Base-by-base conservation (phyloP, 92 coral and sea anemone genomes). In the Galaxea fascicularis region DNA sequence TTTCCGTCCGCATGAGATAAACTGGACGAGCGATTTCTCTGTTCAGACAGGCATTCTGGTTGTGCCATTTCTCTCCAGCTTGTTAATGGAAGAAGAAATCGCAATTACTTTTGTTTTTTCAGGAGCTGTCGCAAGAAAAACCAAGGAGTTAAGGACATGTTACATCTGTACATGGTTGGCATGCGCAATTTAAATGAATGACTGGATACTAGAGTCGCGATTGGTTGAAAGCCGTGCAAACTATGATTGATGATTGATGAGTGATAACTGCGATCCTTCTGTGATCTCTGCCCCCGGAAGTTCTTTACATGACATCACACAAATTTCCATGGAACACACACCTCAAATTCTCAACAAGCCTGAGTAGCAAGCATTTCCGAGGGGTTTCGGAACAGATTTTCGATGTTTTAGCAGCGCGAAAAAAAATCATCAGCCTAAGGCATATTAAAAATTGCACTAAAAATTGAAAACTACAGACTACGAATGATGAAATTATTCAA, bases 1-100 rank as follows among this genome's bases (percentile, higher is more conserved):
- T 63, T 75, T n/a, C 14, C 53, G 27, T 83, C 73, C 10, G 22
- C 35, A 22, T 20, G 13, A 26, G 73, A 25, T 17, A 74, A 73
- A 60, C 80, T 73, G 8, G 73, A 54, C 24, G 85, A 81, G 2
- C 68, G 69, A 29, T 39, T 60, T 10, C 47, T 31, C n/a, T 18
- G 65, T 18, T 17, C 71, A 16, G 60, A 8, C 3, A 0, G 4
- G 41, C 71, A 26, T 8, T 8, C 21, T 30, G 77, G 39, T 35
- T 17, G 39, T 10, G 56, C 86, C 78, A 70, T 70, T 70, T 29
- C 4, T 17, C 17, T 26, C 1, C 2, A 44, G 57, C 27, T 56
- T 39, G 41, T 35, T 58, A 30, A 9, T 10, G 28, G 13, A 10
- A 25, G 28, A 60, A 60, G 30, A 12, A 60, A 25, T 25, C 56